Conservation (phyloP, 2,888 invertebrate species). For the Oscheius sp. region DNA sequence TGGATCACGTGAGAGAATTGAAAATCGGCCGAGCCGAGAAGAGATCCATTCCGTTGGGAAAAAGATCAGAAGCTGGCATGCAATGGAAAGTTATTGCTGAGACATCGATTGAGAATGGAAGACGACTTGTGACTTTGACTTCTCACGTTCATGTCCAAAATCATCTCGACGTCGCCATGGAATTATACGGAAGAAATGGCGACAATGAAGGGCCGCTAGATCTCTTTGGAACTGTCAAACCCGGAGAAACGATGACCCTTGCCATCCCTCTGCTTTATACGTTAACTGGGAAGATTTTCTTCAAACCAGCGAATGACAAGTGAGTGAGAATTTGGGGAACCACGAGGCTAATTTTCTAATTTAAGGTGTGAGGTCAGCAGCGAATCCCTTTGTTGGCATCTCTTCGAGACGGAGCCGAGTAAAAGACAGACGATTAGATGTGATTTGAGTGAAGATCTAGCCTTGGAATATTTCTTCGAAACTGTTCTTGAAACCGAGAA, state of each 20-base stretch:
- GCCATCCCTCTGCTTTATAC: constrained; percentile 89
- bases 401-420: constrained; percentile 48
- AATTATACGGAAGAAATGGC: constrained; percentile 82
- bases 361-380: constrained; percentile 57
- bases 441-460: constrained; percentile 41
- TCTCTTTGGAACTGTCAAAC: constrained; percentile 76
- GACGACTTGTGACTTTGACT: constrained; percentile 83
- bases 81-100: constrained; percentile 83
- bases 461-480: constrained; percentile 58
- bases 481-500: constrained; percentile 55
- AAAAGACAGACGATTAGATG: constrained; percentile 60
- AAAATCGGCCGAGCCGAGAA: constrained; percentile 88
- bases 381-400: constrained; percentile 65
- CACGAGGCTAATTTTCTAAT: no score
- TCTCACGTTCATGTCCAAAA: constrained; percentile 79
- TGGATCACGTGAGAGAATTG: constrained; percentile 74
- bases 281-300: constrained; percentile 85
- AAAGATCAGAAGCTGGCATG: constrained; percentile 76
- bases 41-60: constrained; percentile 82
- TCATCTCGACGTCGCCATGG: constrained; percentile 57
- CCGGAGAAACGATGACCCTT: constrained; percentile 77
- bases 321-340: constrained; percentile 36
- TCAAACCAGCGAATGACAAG: constrained; percentile 76
- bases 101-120: constrained; percentile 84
- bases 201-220: constrained; percentile 81